Evolutionary conservation across 2,888 invertebrate genomes (phyloP).

Genomic region (Tiliacea citrago): DNA sequence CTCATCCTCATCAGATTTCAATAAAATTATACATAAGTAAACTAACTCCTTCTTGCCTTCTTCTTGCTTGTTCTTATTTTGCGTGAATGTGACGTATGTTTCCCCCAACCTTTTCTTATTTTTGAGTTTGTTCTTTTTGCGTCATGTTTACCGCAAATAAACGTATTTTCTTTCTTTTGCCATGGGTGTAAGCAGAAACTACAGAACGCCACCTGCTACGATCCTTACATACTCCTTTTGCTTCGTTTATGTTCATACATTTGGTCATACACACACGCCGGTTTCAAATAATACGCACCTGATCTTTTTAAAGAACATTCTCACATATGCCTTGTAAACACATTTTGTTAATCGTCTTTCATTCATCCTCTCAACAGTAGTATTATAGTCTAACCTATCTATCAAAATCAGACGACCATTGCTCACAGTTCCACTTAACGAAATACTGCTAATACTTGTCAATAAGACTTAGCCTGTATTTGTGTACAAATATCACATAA

Average conservation of each 20-base stretch:
- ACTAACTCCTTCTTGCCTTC: not conserved
- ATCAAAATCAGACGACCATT: constrained; percentile 5
- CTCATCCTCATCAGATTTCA: too few species aligned
- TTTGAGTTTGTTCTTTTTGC: too few species aligned
- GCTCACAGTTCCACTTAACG: not conserved
- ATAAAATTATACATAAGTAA: not conserved
- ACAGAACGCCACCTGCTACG: not conserved
- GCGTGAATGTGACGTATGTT: too few species aligned
- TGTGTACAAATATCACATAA: constrained; percentile 19
- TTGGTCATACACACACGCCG: not conserved
- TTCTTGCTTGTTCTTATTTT: too few species aligned
- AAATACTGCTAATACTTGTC: not conserved
- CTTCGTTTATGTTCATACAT: not conserved
- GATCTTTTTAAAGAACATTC: not conserved
- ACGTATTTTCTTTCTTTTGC: too few species aligned
- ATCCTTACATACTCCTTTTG: not conserved
- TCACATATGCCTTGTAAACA: not conserved
- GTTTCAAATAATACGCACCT: not conserved
- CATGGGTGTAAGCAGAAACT: not conserved
- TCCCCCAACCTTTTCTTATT: too few species aligned
- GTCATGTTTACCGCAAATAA: too few species aligned
- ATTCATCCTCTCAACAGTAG: not conserved
- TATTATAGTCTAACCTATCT: not conserved
- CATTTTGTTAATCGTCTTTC: not conserved
- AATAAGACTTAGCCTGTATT: constrained; percentile 10